phyloP scores from a whole-genome alignment of 2,888 invertebrate genomes.

The Torymus tubicola region DNA sequence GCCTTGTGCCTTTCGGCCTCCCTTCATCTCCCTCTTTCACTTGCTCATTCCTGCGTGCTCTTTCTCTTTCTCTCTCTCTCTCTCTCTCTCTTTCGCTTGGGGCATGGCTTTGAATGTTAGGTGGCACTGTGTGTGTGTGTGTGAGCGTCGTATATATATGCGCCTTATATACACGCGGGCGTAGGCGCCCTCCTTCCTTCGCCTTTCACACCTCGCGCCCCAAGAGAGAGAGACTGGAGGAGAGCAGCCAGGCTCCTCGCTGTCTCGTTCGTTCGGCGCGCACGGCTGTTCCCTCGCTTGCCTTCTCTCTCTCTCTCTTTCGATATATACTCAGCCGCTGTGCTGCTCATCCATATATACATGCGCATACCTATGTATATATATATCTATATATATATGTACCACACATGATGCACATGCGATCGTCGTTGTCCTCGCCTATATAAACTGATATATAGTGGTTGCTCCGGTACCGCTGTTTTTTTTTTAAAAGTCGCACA shows the following conservation, averaged over 20 bases:
- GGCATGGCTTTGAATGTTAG: conserved; percentile 4
- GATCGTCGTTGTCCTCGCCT: conserved; percentile 4
- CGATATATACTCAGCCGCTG: too few species aligned
- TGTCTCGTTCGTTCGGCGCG: conserved; percentile 1
- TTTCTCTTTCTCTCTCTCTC: conserved; percentile 2
- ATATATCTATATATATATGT: too few species aligned
- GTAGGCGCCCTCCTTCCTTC: conserved; percentile 66
- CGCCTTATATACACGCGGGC: conserved; percentile 44
- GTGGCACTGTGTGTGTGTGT: too few species aligned
- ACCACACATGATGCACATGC: too few species aligned
- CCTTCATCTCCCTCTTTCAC: conserved; percentile 41
- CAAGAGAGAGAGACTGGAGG: conserved; percentile 20
- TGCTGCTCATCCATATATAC: too few species aligned
- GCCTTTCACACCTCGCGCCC: conserved; percentile 70
- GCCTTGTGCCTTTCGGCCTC: conserved; percentile 45
- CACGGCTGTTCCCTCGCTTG: background rate
- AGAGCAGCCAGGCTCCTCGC: conserved; percentile 20
- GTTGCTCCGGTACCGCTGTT: too few species aligned
- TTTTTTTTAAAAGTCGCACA: conserved; percentile 32
- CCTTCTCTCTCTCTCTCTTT: background rate
- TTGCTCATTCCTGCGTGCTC: conserved; percentile 3
- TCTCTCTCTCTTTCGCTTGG: background rate
- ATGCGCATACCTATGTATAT: too few species aligned
- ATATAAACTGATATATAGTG: too few species aligned
- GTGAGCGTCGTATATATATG: too few species aligned